These are phyloP conservation scores for Conus canariensis DNA, from an alignment of 2,888 invertebrate genomes.

Conservation along the genomic window DNA sequence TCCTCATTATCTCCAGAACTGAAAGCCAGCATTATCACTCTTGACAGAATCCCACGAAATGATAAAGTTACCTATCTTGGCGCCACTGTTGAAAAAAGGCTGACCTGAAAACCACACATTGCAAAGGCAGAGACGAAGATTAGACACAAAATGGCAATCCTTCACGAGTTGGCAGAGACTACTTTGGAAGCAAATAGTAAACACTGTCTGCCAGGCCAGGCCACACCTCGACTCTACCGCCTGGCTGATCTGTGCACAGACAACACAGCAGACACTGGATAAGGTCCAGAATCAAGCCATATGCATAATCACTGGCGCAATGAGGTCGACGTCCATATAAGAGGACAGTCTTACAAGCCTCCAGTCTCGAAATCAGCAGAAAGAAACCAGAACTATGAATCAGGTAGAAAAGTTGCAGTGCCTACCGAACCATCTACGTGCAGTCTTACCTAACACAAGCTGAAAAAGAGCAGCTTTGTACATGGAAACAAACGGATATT, in stretches of 20 bases:
- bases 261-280: slow-evolving; percentile 14
- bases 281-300: slow-evolving; percentile 16
- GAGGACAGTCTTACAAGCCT: neutral
- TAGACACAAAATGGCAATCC: no score
- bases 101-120: no score
- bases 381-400: slow-evolving; percentile 2
- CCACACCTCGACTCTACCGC: slow-evolving; percentile 29
- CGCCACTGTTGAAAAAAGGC: no score
- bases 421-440: neutral
- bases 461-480: no score
- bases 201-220: neutral
- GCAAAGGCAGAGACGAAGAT: no score
- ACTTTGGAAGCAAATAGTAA: neutral
- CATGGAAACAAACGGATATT: no score
- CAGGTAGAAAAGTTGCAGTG: slow-evolving; percentile 10
- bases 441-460: neutral
- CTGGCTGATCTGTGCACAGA: neutral
- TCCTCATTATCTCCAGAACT: no score
- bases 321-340: slow-evolving; percentile 12
- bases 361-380: neutral
- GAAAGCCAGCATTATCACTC: no score
- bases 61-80: no score
- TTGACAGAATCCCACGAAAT: no score
- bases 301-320: slow-evolving; percentile 15
- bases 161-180: no score